Evolutionary conservation across 2,888 invertebrate genomes (phyloP).

Genomic region (Eupithecia exiguata): DNA sequence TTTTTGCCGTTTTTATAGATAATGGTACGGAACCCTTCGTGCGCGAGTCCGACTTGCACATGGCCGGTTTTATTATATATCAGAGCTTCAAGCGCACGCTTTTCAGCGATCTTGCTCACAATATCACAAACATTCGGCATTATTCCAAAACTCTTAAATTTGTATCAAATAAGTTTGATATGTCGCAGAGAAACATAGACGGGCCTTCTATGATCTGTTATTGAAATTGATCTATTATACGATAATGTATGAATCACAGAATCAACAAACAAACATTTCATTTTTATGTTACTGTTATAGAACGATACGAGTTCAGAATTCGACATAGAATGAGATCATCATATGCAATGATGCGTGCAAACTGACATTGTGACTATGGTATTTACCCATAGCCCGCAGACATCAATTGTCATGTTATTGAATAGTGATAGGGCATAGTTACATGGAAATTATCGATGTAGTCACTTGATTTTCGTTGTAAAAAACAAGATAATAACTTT

Average conservation of each 20-base stretch:
- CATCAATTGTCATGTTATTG: slow-evolving; percentile 54
- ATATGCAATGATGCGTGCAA: slow-evolving; percentile 61
- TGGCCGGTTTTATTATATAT: no score
- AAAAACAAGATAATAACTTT: background rate
- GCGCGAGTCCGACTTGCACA: no score
- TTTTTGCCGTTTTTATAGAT: no score
- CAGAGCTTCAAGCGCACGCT: background rate
- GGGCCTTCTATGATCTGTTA: background rate
- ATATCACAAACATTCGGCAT: background rate
- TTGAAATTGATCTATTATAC: background rate
- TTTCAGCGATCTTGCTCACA: background rate
- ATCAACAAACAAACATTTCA: slow-evolving; percentile 5
- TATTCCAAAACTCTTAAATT: background rate
- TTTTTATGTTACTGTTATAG: background rate
- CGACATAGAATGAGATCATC: slow-evolving; percentile 58
- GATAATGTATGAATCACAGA: background rate
- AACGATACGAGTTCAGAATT: slow-evolving; percentile 39
- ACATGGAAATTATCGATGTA: background rate
- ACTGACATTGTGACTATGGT: slow-evolving; percentile 63
- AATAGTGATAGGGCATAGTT: slow-evolving; percentile 8
- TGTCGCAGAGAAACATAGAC: background rate
- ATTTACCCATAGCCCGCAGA: slow-evolving; percentile 57
- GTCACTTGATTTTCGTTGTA: background rate
- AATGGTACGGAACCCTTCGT: no score
- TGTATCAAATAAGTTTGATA: background rate